These are phyloP conservation scores for Trinectes maculatus DNA, from an alignment of 2,113 vertebrate genomes.

Conservation along the genomic window DNA sequence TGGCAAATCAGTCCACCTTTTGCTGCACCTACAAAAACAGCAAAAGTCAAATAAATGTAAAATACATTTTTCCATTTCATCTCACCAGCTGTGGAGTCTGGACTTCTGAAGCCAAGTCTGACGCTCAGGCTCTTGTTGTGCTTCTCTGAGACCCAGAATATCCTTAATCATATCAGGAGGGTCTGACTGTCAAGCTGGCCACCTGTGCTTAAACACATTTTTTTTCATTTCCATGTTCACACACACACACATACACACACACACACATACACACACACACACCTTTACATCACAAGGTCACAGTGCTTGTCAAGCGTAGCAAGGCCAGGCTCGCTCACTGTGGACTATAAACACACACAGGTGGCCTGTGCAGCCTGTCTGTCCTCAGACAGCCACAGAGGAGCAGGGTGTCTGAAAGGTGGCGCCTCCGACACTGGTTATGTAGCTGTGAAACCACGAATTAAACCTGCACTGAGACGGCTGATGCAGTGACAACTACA, in stretches of 20 bases:
- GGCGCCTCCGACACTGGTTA: neutral
- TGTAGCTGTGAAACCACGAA: slow-evolving; percentile 31
- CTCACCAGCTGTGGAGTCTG: neutral
- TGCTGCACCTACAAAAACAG: too few relatives aligned
- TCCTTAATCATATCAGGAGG: slow-evolving; percentile 58
- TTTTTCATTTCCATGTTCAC: slow-evolving; percentile 24
- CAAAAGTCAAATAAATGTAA: too few relatives aligned
- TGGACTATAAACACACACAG: slow-evolving; percentile 67
- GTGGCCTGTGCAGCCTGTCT: slow-evolving; percentile 47
- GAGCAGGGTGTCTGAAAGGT: slow-evolving; percentile 33
- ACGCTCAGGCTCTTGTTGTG: slow-evolving; percentile 2
- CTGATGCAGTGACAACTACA: slow-evolving; percentile 39
- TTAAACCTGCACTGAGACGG: slow-evolving; percentile 46
- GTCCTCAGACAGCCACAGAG: slow-evolving; percentile 29
- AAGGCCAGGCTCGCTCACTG: slow-evolving; percentile 44
- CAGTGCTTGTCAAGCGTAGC: slow-evolving; percentile 53
- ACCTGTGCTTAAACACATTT: slow-evolving; percentile 54
- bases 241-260: slow-evolving; percentile 32
- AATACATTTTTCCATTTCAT: neutral
- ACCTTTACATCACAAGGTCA: slow-evolving; percentile 59
- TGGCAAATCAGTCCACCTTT: too few relatives aligned
- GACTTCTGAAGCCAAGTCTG: slow-evolving; percentile 9
- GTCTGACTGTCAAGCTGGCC: slow-evolving; percentile 60
- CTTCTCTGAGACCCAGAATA: slow-evolving; percentile 31
- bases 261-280: slow-evolving; percentile 22